Evolutionary conservation across 2,113 vertebrate genomes (phyloP), one percentile per base, ranked within the genome.

Genomic region (Puntigrus tetrazona): DNA sequence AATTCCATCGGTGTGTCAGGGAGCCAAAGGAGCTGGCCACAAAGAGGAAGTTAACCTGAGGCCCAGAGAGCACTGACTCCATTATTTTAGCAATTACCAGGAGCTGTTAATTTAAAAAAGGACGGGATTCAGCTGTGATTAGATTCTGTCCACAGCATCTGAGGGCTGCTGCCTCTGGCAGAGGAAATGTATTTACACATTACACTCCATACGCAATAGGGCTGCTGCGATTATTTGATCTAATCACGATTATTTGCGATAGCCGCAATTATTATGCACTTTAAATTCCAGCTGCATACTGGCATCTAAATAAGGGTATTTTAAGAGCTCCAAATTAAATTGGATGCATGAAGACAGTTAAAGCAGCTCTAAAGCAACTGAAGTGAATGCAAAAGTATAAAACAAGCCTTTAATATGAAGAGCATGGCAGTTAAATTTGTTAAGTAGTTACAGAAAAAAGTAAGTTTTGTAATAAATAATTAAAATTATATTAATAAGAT

Each of bases 71-170:
- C 73, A 25, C 45, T 34, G 50, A 84, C 72, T 79, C 61, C 81
- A 86, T 88, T 75, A 82, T 86, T 84, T 78, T 81, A 88, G 85
- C 82, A 86, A 87, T 86, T 88, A 87, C 69, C 34, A 70, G 41
- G 31, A 81, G 83, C 85, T 83, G 72, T 87, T 81, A 31, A 76
- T 87, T 87, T 85, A 79, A 90, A 86, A 78, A 78, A 82, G 67
- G 75, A 78, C 38, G 50, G 52, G 74, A 88, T 84, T 52, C 50
- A 38, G 69, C 38, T 85, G 78, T 69, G 86, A 75, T 86, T 82
- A 82, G 78, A 84, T 85, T 84, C 36, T 65, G 76, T 50, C 78
- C 41, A 70, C 50, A 36, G 69, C 22, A 6, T 57, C 8, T 31
- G 67, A 57, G 36, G 34, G 52, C 27, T 25, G 36, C 61, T 75